phyloP scores from a whole-genome alignment of 2,113 vertebrate genomes.

The Shinisaurus crocodilurus region DNA sequence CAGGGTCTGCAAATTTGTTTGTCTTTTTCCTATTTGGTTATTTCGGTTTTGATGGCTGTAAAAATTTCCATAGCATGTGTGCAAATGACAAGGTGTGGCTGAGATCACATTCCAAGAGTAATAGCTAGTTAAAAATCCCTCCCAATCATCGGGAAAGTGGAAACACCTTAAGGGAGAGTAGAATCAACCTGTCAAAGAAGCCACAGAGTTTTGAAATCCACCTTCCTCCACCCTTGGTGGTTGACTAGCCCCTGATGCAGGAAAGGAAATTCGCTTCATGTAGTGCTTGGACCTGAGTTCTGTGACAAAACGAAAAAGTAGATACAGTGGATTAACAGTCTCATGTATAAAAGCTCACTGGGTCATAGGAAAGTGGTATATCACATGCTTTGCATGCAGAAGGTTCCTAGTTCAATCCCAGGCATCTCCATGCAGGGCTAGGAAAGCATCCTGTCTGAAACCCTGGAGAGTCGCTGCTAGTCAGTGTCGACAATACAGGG shows the following conservation, averaged over 20 bases:
- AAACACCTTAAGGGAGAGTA: not conserved
- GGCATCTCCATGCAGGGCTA: too few relatives aligned
- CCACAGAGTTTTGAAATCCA: not conserved
- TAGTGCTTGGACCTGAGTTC: too few relatives aligned
- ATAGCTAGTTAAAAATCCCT: not conserved
- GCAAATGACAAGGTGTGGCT: constrained; percentile 8
- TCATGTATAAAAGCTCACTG: too few relatives aligned
- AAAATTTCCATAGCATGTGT: not conserved
- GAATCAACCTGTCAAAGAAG: not conserved
- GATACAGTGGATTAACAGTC: too few relatives aligned
- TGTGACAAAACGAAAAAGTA: too few relatives aligned
- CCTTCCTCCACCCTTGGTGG: not conserved
- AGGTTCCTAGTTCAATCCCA: too few relatives aligned
- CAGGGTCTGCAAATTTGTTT: constrained; percentile 17
- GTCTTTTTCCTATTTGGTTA: constrained; percentile 49
- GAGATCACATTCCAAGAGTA: not conserved
- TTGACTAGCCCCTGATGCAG: not conserved
- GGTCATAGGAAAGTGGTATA: too few relatives aligned
- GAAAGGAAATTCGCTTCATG: too few relatives aligned
- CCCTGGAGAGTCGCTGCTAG: too few relatives aligned
- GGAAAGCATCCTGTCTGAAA: not conserved
- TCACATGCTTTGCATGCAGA: too few relatives aligned
- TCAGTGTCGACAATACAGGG: too few relatives aligned
- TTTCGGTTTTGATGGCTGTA: constrained; percentile 27
- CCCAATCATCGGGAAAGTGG: not conserved